Base-by-base conservation (phyloP, 2,888 invertebrate species). In the Meloe dianella region DNA sequence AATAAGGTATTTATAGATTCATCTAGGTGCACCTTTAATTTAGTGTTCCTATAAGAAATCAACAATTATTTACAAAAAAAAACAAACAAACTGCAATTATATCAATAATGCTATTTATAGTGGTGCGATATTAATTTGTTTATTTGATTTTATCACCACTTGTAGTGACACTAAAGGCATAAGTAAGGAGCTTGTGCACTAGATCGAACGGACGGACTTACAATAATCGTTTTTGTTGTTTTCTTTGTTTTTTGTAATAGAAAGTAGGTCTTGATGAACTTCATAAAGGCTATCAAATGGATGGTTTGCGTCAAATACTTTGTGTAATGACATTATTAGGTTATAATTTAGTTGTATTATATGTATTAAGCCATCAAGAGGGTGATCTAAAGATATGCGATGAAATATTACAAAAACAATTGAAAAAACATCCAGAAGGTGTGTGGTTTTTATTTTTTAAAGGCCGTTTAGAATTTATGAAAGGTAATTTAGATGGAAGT, bases 371-470 rank as follows among this genome's bases (percentile, higher is more conserved):
- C 80, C 89, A 93, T 71, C 87, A 89, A 30, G 92, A 93, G 76
- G 94, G 94, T 0, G 93, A 97, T 82, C 83, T 95, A 51, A 85
- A 86, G 0, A 87, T 93, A 71, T 94, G 95, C 74, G 89, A 93
- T 67, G 86, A 88, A 71, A 90, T 97, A 22, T 86, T 95, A 20
- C 84, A 88, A n/a, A 87, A 90, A 60, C 91, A 94, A 84, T 89
- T 96, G 64, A 84, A 91, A 88, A 84, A 87, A 60, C 93, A 91
- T 80, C 94, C 94, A 0, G 87, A 91, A 38, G 96, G 97, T 57
- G 94, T 95, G 1, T 93, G 97, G 90, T 96, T 96, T 84, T 85
- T 97, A 35, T 95, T 97, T 82, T 95, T 97, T 82, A 92, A 93
- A 84, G 97, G 93, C 0, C 89, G 97, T 24, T 84, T 94, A 51